Evolutionary conservation across 2,797 vertebrate genomes (phyloP).

Genomic region (Poeciliopsis infans): DNA sequence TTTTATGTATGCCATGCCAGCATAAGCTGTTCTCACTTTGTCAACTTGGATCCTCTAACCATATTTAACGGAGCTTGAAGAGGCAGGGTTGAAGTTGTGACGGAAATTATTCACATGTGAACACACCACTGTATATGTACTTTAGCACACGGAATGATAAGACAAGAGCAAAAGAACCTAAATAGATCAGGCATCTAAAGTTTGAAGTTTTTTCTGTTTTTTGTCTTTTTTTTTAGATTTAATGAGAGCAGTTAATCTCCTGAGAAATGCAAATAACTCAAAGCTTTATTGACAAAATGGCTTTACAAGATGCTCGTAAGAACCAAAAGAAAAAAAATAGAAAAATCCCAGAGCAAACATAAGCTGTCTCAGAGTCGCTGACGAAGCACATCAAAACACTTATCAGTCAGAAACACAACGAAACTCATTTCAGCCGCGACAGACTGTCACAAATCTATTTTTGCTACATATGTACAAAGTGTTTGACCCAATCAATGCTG

Average conservation of each 20-base stretch:
- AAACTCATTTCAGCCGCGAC: constrained; percentile 28
- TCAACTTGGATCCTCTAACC: neutral
- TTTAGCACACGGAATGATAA: neutral
- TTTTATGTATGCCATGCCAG: neutral
- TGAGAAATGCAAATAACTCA: neutral
- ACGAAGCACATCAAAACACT: constrained; percentile 20
- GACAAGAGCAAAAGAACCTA: neutral
- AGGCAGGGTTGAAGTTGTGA: neutral
- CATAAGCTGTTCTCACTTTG: constrained; percentile 1
- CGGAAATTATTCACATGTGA: too few species aligned
- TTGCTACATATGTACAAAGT: constrained; percentile 46
- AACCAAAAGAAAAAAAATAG: neutral
- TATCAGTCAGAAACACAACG: constrained; percentile 22
- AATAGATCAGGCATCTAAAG: neutral
- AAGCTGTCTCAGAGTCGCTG: constrained; percentile 23
- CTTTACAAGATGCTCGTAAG: constrained; percentile 4
- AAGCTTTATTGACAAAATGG: neutral
- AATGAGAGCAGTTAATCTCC: neutral
- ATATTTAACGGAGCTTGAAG: neutral
- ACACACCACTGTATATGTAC: too few species aligned
- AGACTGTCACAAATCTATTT: constrained; percentile 41
- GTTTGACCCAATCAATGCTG: constrained; percentile 65
- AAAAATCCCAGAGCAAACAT: constrained; percentile 9
- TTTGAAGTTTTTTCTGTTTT: neutral
- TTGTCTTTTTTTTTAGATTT: neutral